Percentiles rank a stretch among this genome's conserved stretches.
phyloP scores from a whole-genome alignment of 30 jellyfish, hydroid and myxozoan genomes.

The Aurelia aurita region DNA sequence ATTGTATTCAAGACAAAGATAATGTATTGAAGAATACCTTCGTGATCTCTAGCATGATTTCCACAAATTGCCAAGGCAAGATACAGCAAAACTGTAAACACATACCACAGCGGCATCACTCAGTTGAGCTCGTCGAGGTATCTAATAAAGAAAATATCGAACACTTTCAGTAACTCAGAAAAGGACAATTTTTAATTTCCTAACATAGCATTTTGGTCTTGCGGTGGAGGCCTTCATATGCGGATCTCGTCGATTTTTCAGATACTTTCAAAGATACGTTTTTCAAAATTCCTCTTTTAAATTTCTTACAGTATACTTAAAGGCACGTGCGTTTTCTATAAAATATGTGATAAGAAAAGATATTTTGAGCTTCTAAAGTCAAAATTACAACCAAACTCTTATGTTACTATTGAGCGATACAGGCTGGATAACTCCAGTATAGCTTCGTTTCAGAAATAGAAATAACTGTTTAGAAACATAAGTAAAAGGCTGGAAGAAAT shows the following conservation, averaged over 20 bases:
- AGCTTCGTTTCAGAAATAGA: not conserved
- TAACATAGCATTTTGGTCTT: too few species aligned
- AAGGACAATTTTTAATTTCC: too few species aligned
- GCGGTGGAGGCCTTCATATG: too few species aligned
- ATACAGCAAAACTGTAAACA: slow-evolving; percentile 32
- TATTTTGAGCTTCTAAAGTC: not conserved
- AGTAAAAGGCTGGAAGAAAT: not conserved
- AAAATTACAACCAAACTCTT: too few species aligned
- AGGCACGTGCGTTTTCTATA: too few species aligned
- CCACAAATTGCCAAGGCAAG: slow-evolving; percentile 25
- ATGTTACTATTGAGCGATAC: not conserved
- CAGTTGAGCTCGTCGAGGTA: slow-evolving; percentile 58
- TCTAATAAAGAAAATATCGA: not conserved
- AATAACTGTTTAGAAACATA: not conserved
- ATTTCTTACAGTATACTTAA: too few species aligned
- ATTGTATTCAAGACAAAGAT: too few species aligned
- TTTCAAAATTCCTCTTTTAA: too few species aligned
- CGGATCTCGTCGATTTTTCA: too few species aligned
- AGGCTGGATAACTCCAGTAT: not conserved
- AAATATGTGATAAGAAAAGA: not conserved
- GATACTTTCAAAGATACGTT: too few species aligned
- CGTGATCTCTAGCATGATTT: slow-evolving; percentile 42
- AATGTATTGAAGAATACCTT: slow-evolving; percentile 14
- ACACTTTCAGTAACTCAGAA: too few species aligned
- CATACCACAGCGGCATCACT: slow-evolving; percentile 78